Evolutionary conservation across 2,113 vertebrate genomes (phyloP), one percentile per base, ranked within the genome.

Genomic region (Rhombomys opimus): DNA sequence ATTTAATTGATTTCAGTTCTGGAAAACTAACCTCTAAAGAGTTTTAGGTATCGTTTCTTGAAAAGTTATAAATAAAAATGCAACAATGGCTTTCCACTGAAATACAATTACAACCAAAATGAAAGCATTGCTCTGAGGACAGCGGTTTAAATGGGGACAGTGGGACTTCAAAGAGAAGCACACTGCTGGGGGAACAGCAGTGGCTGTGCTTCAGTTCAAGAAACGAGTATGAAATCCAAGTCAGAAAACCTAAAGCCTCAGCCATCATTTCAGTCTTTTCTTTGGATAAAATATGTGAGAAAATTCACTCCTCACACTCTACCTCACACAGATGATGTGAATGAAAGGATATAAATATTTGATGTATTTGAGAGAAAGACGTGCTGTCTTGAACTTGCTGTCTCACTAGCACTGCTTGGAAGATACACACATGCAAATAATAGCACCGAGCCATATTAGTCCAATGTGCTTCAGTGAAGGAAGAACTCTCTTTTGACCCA

Each of bases 1-100:
- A 96, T 96, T 97, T 97, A 97, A 97, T 95, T 96, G 75, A 97
- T 97, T 96, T 78, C 90, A 54, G 95, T 95, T 98, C 97, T 96
- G 77, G 96, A 98, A 98, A 98, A 87, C 7, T 38, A 90, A 73
- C 57, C 65, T 97, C 87, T 93, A 7, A 93, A 91, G 96, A 94
- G 88, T 98, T 95, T 92, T 94, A 97, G 59, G 84, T 94, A 80
- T 59, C 63, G 8, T 96, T 82, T 57, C 90, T 87, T 91, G 87
- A 50, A 67, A 98, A 70, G 78, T 90, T 97, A 97, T 96, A 94
- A 77, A 96, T 96, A 91, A 89, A 97, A 98, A 93, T 0, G 65
- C 63, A 95, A 94, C 38, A 95, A 77, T 80, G 68, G 77, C 93
- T 97, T 96, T 97, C 61, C 61, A 91, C 5, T 91, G 52, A 52